These are phyloP conservation scores for Macaca mulatta DNA, from an alignment of 2,113 vertebrate species.

Conservation along the genomic window DNA sequence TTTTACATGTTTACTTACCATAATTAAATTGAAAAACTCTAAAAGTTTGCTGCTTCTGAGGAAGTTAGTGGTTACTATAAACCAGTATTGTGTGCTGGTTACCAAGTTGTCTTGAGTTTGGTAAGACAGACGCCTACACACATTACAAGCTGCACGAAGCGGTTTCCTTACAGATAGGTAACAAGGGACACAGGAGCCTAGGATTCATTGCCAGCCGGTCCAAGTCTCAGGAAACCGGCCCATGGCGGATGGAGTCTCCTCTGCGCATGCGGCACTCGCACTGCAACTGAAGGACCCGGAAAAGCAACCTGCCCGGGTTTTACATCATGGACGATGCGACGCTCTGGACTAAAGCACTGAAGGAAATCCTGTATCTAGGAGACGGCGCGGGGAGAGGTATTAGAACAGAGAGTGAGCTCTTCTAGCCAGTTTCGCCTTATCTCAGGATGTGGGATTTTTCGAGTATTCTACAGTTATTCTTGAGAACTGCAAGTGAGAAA, in stretches of 20 bases:
- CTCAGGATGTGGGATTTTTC: not conserved
- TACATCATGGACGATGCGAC: no score
- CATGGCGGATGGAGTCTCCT: not conserved
- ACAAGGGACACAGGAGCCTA: no score
- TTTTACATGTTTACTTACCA: conserved; percentile 38
- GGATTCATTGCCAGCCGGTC: not conserved
- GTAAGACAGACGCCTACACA: not conserved
- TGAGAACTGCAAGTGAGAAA: not conserved
- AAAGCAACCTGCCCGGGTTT: not conserved
- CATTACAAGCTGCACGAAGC: not conserved
- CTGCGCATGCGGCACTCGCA: not conserved
- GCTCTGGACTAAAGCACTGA: no score
- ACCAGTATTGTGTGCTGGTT: not conserved
- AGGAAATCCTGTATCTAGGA: not conserved
- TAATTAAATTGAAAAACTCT: conserved; percentile 20
- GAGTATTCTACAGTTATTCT: not conserved
- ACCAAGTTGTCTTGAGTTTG: not conserved
- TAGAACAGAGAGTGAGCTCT: not conserved
- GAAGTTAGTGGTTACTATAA: not conserved
- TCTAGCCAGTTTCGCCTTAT: not conserved
- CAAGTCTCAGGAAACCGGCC: not conserved
- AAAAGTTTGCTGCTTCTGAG: not conserved
- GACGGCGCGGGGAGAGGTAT: no score
- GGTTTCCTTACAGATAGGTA: not conserved
- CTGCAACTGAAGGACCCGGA: no score